phyloP scores from a whole-genome alignment of 2,797 vertebrate species.

The Tachyglossus aculeatus region DNA sequence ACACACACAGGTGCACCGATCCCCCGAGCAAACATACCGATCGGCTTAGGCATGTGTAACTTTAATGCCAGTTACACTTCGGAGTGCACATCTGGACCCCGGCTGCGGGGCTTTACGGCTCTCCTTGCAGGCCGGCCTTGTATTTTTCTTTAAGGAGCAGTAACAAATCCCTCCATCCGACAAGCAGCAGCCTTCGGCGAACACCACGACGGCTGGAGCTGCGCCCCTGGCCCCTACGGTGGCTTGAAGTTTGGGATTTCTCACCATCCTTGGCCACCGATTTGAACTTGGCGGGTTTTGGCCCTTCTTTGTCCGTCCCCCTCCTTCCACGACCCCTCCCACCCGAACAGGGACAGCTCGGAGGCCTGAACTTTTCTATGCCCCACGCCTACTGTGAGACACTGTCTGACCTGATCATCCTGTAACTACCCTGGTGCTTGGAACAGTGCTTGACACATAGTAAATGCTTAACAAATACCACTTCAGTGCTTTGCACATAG shows the following conservation, averaged over 20 bases:
- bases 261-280: neutral
- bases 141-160: slow-evolving; percentile 2
- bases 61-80: slow-evolving; percentile 51
- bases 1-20: slow-evolving; percentile 67
- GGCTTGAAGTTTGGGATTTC: neutral
- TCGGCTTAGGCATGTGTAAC: slow-evolving; percentile 55
- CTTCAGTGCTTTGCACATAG: no score
- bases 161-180: neutral
- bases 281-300: accelerated
- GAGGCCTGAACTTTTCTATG: no score
- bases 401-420: no score
- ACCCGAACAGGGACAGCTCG: no score
- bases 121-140: neutral
- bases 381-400: no score
- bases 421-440: no score
- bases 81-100: slow-evolving; percentile 63
- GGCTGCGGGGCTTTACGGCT: slow-evolving; percentile 22
- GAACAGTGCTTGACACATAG: no score
- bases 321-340: accelerated
- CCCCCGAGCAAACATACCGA: slow-evolving; percentile 65
- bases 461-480: no score
- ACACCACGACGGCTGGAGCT: slow-evolving; percentile 19
- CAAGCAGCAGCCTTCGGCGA: neutral
- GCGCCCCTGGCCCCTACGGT: neutral
- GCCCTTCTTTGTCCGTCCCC: accelerated